These are phyloP conservation scores for Antheraea assamensis DNA, from an alignment of 2,888 invertebrate genomes.

Conservation along the genomic window DNA sequence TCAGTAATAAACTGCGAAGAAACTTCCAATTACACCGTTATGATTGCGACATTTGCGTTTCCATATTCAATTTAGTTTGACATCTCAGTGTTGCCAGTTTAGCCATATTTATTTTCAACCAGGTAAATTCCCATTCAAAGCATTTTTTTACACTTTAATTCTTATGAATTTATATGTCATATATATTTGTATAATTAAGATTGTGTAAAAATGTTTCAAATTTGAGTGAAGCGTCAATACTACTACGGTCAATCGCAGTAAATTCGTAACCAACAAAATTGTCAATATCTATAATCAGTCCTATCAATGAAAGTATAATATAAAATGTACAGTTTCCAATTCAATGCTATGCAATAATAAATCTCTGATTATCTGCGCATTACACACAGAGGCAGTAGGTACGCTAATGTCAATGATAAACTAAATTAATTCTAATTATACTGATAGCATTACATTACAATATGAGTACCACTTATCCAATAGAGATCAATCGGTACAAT, in stretches of 20 bases:
- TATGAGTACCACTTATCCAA: not conserved
- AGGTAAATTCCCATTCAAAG: no score
- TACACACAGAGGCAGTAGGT: slow-evolving; percentile 4
- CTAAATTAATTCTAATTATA: slow-evolving; percentile 5
- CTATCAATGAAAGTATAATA: not conserved
- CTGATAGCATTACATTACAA: not conserved
- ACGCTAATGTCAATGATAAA: slow-evolving; percentile 3
- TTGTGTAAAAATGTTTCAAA: not conserved
- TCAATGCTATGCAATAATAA: slow-evolving; percentile 13
- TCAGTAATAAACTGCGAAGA: no score
- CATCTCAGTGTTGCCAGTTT: no score
- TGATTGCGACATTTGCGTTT: not conserved
- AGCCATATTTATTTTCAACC: no score
- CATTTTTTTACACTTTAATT: no score
- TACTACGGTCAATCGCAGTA: not conserved
- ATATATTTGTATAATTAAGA: not conserved
- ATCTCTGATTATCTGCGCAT: slow-evolving; percentile 14
- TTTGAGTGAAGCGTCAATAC: not conserved
- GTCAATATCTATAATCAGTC: not conserved
- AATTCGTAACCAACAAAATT: not conserved
- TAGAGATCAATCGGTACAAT: not conserved
- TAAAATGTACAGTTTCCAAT: not conserved
- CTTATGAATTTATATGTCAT: no score
- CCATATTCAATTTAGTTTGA: no score
- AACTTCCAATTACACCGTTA: no score